Conservation (phyloP, 2,797 vertebrate species). For the Valencia hispanica region DNA sequence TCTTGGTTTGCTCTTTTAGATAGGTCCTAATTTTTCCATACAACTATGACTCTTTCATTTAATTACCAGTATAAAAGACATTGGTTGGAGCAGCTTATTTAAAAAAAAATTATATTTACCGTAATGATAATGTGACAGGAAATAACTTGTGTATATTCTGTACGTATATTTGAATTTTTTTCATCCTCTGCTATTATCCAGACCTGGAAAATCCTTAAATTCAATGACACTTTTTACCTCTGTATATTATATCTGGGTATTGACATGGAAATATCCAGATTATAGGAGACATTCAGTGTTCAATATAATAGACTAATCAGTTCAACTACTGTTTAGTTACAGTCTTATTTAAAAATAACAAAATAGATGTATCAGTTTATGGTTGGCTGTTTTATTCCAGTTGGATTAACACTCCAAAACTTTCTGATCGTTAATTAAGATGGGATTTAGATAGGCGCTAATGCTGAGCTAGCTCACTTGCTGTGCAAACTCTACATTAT, state of each 20-base stretch:
- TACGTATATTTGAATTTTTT: no score
- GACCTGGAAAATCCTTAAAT: neutral
- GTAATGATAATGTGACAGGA: no score
- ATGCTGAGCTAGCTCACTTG: conserved; percentile 60
- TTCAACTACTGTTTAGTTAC: neutral
- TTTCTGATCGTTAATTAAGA: conserved; percentile 70
- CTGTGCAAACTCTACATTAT: conserved; percentile 51
- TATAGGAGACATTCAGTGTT: neutral
- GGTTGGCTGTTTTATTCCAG: conserved; percentile 15
- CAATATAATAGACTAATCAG: neutral
- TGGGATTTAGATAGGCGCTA: conserved; percentile 54
- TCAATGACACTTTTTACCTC: neutral
- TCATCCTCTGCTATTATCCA: no score
- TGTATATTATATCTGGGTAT: neutral
- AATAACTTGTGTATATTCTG: no score
- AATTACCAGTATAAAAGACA: no score
- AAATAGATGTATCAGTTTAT: neutral
- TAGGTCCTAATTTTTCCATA: no score
- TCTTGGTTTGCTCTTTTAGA: no score
- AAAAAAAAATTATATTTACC: no score
- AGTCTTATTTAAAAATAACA: neutral
- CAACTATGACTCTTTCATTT: no score
- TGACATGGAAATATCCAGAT: neutral
- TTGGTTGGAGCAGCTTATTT: no score
- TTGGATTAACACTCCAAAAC: conserved; percentile 39